Conservation (phyloP, 2,797 vertebrate species). For the Centroberyx gerrardi region DNA sequence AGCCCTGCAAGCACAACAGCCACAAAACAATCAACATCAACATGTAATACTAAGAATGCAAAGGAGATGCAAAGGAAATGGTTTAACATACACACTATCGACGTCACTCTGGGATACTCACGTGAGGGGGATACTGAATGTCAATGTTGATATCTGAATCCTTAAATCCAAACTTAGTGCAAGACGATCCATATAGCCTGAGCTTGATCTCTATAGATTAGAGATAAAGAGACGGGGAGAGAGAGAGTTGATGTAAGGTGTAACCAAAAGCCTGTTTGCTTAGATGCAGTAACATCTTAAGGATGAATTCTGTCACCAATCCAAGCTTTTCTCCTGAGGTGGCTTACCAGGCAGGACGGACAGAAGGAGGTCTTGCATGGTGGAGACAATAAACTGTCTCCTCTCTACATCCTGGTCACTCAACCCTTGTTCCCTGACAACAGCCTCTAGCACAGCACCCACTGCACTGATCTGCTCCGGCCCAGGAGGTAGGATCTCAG, state of each 20-base stretch:
- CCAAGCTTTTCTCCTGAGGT: background rate
- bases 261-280: background rate
- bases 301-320: background rate
- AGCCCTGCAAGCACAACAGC: conserved; percentile 22
- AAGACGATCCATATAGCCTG: conserved; percentile 95
- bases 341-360: conserved; percentile 90
- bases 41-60: background rate
- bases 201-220: conserved; percentile 89
- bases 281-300: background rate
- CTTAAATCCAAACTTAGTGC: conserved; percentile 94
- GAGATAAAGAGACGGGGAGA: conserved; percentile 9
- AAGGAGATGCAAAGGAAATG: background rate
- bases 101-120: conserved; percentile 85
- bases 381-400: conserved; percentile 84
- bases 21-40: conserved; percentile 1
- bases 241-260: background rate
- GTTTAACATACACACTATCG: conserved; percentile 10
- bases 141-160: conserved; percentile 97
- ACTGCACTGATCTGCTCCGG: conserved; percentile 88
- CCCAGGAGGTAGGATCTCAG: conserved; percentile 88
- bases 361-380: conserved; percentile 89
- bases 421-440: conserved; percentile 89
- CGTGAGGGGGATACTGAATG: conserved; percentile 91
- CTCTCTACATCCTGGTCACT: conserved; percentile 86
- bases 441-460: conserved; percentile 85